Evolutionary conservation across 2,888 invertebrate species (phyloP).

Genomic region (Ophion costatus): DNA sequence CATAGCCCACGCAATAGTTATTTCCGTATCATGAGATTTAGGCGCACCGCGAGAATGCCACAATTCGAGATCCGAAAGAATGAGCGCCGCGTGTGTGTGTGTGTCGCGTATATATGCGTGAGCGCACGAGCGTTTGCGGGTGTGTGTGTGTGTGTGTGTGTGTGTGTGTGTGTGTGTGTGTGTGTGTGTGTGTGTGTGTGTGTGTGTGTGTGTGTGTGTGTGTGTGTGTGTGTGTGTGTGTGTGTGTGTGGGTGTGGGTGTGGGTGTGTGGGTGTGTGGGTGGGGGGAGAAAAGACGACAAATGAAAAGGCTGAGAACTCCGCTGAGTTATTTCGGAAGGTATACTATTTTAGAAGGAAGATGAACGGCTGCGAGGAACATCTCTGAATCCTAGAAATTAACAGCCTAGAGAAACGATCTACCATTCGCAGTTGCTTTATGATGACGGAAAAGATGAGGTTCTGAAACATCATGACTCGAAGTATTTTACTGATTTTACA

Average conservation of each 20-base stretch:
- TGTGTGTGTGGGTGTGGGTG: too few species aligned
- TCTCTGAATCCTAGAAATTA: conserved; percentile 39
- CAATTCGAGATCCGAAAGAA: conserved; percentile 69
- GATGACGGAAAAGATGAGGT: neutral
- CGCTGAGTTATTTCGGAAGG: conserved; percentile 47
- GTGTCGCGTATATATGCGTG: too few species aligned
- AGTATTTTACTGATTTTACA: neutral
- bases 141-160: too few species aligned
- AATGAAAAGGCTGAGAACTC: conserved; percentile 4
- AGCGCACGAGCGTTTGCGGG: too few species aligned
- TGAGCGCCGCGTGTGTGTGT: neutral
- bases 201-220: too few species aligned
- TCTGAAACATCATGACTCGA: neutral
- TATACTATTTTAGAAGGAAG: conserved; percentile 47
- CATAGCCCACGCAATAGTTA: conserved; percentile 69
- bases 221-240: too few species aligned
- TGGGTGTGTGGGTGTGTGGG: too few species aligned
- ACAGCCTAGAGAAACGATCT: conserved; percentile 28
- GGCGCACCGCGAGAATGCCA: conserved; percentile 75
- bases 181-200: too few species aligned
- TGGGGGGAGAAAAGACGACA: neutral
- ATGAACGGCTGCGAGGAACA: conserved; percentile 31
- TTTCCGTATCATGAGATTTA: conserved; percentile 75
- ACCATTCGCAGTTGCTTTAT: neutral
- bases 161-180: too few species aligned